phyloP scores from a whole-genome alignment of 53 echinoderm and acorn worm species.

The Holothuria leucospilota region DNA sequence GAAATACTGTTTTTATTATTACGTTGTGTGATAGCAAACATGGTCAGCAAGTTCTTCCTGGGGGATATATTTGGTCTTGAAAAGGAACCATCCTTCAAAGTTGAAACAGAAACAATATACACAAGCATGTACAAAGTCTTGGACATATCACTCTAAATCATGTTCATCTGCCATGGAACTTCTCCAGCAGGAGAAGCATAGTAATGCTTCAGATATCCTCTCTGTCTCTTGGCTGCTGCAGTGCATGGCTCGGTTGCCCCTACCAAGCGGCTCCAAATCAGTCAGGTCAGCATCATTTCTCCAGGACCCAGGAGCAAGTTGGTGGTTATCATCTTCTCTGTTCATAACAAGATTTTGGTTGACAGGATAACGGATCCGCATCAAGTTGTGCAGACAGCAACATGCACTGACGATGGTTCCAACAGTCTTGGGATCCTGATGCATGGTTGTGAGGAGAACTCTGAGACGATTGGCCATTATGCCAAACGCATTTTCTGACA shows the following conservation, averaged over 20 bases:
- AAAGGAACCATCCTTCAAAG: too few species aligned
- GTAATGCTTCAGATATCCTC: slow-evolving; percentile 51
- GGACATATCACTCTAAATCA: too few species aligned
- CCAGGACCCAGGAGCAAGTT: slow-evolving; percentile 53
- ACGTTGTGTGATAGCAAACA: too few species aligned
- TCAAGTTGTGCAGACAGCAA: slow-evolving; percentile 19
- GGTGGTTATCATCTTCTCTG: slow-evolving; percentile 27
- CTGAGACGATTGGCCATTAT: too few species aligned
- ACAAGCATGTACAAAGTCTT: too few species aligned
- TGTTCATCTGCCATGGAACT: too few species aligned
- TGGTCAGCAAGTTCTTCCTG: too few species aligned
- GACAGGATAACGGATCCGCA: slow-evolving; percentile 32
- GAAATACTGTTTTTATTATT: too few species aligned
- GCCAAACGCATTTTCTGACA: too few species aligned
- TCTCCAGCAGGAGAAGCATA: slow-evolving; percentile 46
- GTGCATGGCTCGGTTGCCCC: slow-evolving; percentile 36
- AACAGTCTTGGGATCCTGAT: slow-evolving; percentile 30
- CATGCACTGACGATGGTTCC: slow-evolving; percentile 29
- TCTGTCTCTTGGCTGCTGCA: slow-evolving; percentile 42
- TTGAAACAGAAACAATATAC: too few species aligned
- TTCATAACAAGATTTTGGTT: slow-evolving; percentile 8
- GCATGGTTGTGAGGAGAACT: neutral
- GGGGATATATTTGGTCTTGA: too few species aligned
- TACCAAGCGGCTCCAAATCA: neutral
- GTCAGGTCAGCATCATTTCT: slow-evolving; percentile 14